phyloP scores from a whole-genome alignment of 2,113 vertebrate genomes.

The Oryzias javanicus region DNA sequence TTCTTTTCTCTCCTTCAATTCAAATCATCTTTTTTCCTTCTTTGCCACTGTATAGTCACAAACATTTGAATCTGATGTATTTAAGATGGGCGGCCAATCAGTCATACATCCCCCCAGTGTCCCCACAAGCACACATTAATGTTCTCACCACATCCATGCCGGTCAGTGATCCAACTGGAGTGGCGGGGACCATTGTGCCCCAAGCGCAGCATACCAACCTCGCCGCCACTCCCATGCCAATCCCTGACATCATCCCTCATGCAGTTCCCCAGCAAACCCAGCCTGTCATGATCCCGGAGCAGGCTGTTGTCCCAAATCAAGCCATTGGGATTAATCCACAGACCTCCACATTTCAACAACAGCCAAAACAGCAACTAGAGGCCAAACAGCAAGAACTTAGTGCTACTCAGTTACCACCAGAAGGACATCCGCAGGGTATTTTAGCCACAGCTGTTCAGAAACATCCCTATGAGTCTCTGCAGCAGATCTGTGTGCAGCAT shows the following conservation, averaged over 20 bases:
- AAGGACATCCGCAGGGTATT: constrained; percentile 60
- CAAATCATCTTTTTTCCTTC: constrained; percentile 40
- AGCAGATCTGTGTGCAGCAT: constrained; percentile 61
- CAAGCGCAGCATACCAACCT: constrained; percentile 68
- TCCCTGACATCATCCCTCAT: constrained; percentile 68
- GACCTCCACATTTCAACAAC: constrained; percentile 61
- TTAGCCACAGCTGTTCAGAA: constrained; percentile 52
- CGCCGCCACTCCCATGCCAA: constrained; percentile 65
- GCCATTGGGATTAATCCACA: constrained; percentile 70
- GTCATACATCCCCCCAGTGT: constrained; percentile 67
- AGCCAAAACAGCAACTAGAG: constrained; percentile 61
- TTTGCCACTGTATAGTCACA: constrained; percentile 68
- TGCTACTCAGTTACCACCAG: constrained; percentile 46
- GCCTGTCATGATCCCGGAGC: constrained; percentile 62
- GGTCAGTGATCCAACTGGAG: constrained; percentile 65
- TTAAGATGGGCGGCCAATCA: constrained; percentile 69
- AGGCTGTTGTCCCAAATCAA: constrained; percentile 72
- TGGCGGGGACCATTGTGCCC: constrained; percentile 54
- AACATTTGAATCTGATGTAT: constrained; percentile 69
- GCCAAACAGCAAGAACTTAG: constrained; percentile 68
- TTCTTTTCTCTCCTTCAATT: constrained; percentile 55
- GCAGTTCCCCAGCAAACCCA: constrained; percentile 68
- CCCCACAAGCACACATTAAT: constrained; percentile 68
- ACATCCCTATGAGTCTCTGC: constrained; percentile 56
- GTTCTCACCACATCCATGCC: constrained; percentile 66